Evolutionary conservation across 1,140 invertebrate genomes (phyloP).

Genomic region (Goniozus legneri): DNA sequence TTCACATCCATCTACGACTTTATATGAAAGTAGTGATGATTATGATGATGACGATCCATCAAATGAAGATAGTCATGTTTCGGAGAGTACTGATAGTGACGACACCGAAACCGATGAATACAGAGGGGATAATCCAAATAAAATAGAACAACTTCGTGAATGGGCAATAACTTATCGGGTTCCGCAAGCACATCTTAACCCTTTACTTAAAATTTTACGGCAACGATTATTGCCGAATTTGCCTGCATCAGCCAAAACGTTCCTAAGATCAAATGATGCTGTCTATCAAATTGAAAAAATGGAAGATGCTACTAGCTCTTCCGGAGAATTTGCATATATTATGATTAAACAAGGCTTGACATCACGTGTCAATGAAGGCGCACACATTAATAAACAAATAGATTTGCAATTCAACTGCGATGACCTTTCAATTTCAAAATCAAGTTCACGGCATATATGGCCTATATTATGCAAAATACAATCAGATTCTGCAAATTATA

Average conservation of each 20-base stretch:
- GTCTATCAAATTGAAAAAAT: slow-evolving; percentile 10
- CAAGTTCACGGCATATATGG: slow-evolving; percentile 8
- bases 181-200: slow-evolving; percentile 6
- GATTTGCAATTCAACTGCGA: slow-evolving; percentile 1
- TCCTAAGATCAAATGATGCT: slow-evolving; percentile 8
- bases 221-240: slow-evolving; percentile 8
- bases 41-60: no score
- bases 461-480: slow-evolving; percentile 13
- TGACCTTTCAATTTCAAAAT: slow-evolving; percentile 3
- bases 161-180: slow-evolving; percentile 3
- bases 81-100: no score
- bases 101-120: no score
- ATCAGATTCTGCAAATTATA: slow-evolving; percentile 5
- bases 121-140: not conserved
- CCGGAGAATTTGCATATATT: slow-evolving; percentile 12
- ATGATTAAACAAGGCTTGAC: slow-evolving; percentile 5
- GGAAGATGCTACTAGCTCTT: not conserved
- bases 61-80: no score
- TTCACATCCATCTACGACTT: no score
- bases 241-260: no score
- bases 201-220: slow-evolving; percentile 7
- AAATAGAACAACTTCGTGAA: slow-evolving; percentile 1
- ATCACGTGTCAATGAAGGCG: slow-evolving; percentile 1
- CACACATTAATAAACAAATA: not conserved
- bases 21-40: no score